Evolutionary conservation across 2,113 vertebrate species (phyloP).

Genomic region (Beaufortia kweichowensis): DNA sequence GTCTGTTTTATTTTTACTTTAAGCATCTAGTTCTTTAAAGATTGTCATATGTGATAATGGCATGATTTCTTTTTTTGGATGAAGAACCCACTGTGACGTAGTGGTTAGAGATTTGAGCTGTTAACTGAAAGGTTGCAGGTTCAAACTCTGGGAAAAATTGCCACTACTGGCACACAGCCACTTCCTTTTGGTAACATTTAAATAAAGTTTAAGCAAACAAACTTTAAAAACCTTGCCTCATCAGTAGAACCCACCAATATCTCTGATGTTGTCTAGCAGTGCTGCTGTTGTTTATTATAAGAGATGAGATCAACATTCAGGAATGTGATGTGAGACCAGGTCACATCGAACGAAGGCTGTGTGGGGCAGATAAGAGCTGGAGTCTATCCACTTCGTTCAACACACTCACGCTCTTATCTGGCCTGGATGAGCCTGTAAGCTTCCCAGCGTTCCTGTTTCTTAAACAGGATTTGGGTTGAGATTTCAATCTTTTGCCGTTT

Average conservation of each 20-base stretch:
- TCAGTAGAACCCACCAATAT: neutral
- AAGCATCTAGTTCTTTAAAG: no score
- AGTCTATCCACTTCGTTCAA: conserved; percentile 30
- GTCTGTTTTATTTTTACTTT: neutral
- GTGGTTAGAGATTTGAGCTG: no score
- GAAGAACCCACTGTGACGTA: no score
- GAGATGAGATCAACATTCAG: conserved; percentile 15
- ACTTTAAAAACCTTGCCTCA: neutral
- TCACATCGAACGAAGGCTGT: neutral
- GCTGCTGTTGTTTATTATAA: conserved; percentile 14
- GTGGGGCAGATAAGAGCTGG: conserved; percentile 41
- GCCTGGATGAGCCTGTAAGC: conserved; percentile 26
- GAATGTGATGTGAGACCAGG: conserved; percentile 29
- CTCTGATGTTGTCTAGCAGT: neutral
- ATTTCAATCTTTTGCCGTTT: conserved; percentile 22
- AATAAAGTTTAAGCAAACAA: neutral
- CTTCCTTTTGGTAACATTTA: neutral
- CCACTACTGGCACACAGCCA: neutral
- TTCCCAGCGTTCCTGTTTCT: conserved; percentile 29
- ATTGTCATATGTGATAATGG: no score
- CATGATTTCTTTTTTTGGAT: no score
- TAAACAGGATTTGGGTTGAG: neutral
- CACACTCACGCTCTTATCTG: conserved; percentile 37
- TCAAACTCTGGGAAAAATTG: neutral
- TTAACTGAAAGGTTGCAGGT: no score